Evolutionary conservation across 2,113 vertebrate species (phyloP).

Genomic region (Grallaria varia): DNA sequence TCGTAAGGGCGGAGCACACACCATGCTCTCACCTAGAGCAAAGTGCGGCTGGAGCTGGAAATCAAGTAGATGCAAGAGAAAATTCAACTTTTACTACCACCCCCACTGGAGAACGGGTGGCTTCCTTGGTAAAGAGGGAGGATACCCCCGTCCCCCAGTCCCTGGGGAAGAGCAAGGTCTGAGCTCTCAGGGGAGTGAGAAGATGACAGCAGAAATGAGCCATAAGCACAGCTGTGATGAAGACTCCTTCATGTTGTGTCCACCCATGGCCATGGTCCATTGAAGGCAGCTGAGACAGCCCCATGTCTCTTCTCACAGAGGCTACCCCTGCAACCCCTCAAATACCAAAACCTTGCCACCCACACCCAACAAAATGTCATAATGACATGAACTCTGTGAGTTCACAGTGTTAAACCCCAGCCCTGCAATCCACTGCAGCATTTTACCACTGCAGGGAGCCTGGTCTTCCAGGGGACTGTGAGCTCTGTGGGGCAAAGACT

Average conservation of each 20-base stretch:
- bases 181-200: neutral
- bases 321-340: neutral
- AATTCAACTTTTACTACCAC: neutral
- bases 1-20: neutral
- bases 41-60: neutral
- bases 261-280: neutral
- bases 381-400: neutral
- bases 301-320: neutral
- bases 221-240: neutral
- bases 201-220: neutral
- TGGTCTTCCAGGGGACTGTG: neutral
- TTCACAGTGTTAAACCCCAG: neutral
- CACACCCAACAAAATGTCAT: neutral
- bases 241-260: neutral
- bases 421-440: neutral
- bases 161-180: neutral
- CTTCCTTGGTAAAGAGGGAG: neutral
- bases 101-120: neutral
- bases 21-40: neutral
- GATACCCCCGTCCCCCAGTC: no score
- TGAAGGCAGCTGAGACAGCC: neutral
- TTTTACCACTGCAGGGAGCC: neutral
- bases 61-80: neutral
- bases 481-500: neutral
- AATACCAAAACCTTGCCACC: neutral